These are phyloP conservation scores for Plecotus auritus DNA, from an alignment of 2,113 vertebrate genomes.

Conservation along the genomic window DNA sequence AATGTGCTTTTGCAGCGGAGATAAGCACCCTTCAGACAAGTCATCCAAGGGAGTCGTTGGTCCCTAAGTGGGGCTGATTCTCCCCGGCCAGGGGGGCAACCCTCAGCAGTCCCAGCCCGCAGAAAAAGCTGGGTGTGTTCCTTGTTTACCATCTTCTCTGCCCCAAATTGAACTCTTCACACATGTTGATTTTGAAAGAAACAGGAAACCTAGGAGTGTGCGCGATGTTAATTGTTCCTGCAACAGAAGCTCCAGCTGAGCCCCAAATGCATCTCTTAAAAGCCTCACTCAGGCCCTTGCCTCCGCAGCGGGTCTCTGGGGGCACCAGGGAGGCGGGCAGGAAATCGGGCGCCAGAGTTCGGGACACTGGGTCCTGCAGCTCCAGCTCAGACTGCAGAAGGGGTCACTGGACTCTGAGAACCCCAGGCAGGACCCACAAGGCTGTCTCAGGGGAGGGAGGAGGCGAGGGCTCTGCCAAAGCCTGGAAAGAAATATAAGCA, in stretches of 20 bases:
- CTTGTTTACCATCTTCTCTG: neutral
- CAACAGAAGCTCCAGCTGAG: slow-evolving; percentile 7
- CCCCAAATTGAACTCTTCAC: neutral
- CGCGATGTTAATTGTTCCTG: neutral
- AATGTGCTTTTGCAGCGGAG: neutral
- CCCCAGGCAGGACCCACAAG: neutral
- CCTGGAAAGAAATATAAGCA: neutral
- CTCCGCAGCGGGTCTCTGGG: neutral
- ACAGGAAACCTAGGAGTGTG: neutral
- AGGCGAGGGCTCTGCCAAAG: neutral
- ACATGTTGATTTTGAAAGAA: neutral
- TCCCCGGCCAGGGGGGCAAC: neutral
- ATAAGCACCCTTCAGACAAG: neutral
- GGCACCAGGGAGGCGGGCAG: neutral
- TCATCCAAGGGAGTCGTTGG: neutral
- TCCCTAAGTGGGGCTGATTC: neutral
- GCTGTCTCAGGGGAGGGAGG: neutral
- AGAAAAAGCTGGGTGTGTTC: neutral
- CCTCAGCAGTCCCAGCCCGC: neutral
- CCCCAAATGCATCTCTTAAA: slow-evolving; percentile 22
- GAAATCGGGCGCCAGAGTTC: neutral
- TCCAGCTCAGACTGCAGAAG: neutral
- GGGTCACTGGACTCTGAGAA: neutral
- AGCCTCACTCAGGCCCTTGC: neutral
- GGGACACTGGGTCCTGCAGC: neutral